Evolutionary conservation across 1,140 invertebrate genomes (phyloP).

Genomic region (Aleiodes sp.): DNA sequence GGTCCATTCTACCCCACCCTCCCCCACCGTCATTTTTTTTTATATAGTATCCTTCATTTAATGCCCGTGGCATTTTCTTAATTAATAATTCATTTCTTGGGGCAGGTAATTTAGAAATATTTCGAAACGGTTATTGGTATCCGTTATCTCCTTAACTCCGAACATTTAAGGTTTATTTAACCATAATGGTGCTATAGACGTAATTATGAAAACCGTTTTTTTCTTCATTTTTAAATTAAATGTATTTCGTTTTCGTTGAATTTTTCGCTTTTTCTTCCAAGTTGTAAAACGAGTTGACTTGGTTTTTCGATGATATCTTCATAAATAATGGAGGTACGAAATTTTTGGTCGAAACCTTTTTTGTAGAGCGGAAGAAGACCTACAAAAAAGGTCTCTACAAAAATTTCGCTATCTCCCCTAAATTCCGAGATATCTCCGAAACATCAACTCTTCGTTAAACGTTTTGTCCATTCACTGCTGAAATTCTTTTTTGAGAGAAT

Average conservation of each 20-base stretch:
- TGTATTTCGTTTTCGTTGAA: neutral
- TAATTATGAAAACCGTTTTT: slow-evolving; percentile 26
- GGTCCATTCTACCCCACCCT: too few relatives aligned
- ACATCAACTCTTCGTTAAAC: neutral
- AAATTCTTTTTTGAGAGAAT: too few relatives aligned
- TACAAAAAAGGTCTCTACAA: too few relatives aligned
- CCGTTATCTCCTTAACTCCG: slow-evolving; percentile 2
- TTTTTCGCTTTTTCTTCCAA: neutral
- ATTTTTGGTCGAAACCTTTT: too few relatives aligned
- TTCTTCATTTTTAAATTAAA: neutral
- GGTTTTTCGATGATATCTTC: neutral
- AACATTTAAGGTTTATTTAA: slow-evolving; percentile 11
- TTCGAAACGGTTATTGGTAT: slow-evolving; percentile 2
- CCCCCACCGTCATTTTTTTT: slow-evolving; percentile 16
- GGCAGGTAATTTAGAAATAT: slow-evolving; percentile 14
- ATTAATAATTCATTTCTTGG: slow-evolving; percentile 5
- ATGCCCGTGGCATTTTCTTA: neutral
- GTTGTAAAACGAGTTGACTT: neutral
- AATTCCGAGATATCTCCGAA: too few relatives aligned
- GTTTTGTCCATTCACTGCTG: too few relatives aligned
- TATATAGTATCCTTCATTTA: neutral
- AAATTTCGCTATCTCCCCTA: too few relatives aligned
- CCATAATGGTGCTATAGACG: slow-evolving; percentile 7
- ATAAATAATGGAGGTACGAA: too few relatives aligned
- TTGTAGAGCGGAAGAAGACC: too few relatives aligned